phyloP scores from a whole-genome alignment of 2,797 vertebrate species.

The Xyrichtys novacula region DNA sequence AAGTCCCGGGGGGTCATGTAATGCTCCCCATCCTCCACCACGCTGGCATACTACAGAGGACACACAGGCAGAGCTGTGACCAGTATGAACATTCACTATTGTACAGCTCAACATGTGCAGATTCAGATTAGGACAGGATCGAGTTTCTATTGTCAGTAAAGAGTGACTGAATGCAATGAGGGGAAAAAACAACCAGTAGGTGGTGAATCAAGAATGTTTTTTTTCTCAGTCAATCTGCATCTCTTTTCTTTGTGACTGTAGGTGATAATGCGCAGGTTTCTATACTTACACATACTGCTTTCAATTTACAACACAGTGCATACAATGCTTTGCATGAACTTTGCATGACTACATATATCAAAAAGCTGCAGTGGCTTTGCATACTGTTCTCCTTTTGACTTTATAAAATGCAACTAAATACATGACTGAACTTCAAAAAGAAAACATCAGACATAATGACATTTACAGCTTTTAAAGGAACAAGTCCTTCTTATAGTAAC shows the following conservation, averaged over 20 bases:
- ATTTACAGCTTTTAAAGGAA: no score
- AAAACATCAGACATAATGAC: not conserved
- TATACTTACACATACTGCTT: conserved; percentile 40
- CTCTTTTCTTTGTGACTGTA: conserved; percentile 52
- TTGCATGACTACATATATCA: conserved; percentile 35
- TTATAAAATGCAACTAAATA: conserved; percentile 20
- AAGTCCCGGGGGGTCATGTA: conserved; percentile 98
- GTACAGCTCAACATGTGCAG: not conserved
- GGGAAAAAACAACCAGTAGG: not conserved
- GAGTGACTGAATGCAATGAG: conserved; percentile 20
- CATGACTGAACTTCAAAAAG: not conserved
- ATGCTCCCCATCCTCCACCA: conserved; percentile 92
- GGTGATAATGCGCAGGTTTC: conserved; percentile 50
- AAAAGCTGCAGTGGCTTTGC: conserved; percentile 30
- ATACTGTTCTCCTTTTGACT: conserved; percentile 31
- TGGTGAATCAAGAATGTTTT: conserved; percentile 25
- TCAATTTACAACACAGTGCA: conserved; percentile 27
- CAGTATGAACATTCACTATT: not conserved
- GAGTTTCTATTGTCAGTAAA: conserved; percentile 16
- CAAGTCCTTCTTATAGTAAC: not conserved
- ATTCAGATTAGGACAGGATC: conserved; percentile 10
- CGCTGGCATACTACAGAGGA: conserved; percentile 90
- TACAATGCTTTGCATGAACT: conserved; percentile 40
- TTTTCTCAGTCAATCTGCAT: conserved; percentile 2
- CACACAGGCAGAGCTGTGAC: conserved; percentile 39